Conservation (phyloP, 1,140 invertebrate genomes). For the Tetramorium alpestre region DNA sequence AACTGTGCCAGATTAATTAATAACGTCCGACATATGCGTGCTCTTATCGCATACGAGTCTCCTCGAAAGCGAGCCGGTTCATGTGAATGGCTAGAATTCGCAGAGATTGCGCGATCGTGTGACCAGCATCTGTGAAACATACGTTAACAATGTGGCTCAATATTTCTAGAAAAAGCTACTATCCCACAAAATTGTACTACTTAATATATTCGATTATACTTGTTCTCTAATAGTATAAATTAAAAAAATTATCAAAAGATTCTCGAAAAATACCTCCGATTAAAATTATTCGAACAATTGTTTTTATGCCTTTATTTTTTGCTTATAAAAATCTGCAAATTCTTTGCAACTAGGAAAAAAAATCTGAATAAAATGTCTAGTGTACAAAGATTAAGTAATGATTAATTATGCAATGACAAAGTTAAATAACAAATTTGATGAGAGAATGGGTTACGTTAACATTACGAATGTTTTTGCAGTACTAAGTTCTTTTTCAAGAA, state of each 20-base stretch:
- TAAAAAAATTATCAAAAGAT: background rate
- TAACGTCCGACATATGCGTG: background rate
- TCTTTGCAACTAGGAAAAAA: background rate
- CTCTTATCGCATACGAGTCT: background rate
- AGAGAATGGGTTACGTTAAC: background rate
- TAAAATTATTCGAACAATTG: background rate
- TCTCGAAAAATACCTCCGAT: background rate
- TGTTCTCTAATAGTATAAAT: background rate
- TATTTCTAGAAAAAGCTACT: background rate
- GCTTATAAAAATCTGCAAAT: background rate
- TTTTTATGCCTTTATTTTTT: background rate
- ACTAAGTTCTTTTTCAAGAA: background rate
- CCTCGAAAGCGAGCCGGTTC: conserved; percentile 22
- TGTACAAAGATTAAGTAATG: background rate
- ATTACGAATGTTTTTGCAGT: background rate
- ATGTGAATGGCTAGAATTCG: conserved; percentile 29
- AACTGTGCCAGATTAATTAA: conserved; percentile 42
- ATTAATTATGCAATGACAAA: conserved; percentile 21
- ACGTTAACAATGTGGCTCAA: background rate
- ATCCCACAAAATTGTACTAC: background rate
- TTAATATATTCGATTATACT: background rate
- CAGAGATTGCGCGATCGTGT: conserved; percentile 15
- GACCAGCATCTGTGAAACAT: background rate
- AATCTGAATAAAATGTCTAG: background rate
- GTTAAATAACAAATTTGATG: conserved; percentile 16